Conservation (phyloP, 2,113 vertebrate species). For the Micronisus gabar region DNA sequence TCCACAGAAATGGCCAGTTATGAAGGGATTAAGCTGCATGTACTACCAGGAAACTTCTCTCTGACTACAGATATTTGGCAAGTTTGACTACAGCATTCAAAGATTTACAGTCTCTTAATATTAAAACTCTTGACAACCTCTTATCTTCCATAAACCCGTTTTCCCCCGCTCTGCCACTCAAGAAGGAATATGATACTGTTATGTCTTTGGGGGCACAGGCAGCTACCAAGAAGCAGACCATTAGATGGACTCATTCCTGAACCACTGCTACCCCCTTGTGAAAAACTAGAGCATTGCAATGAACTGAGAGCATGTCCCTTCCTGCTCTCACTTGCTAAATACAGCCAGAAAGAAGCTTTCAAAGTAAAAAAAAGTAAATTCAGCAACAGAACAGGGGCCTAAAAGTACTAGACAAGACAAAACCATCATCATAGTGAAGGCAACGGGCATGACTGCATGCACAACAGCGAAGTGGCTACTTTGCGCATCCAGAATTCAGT, state of each 20-base stretch:
- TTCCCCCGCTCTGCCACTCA: not conserved
- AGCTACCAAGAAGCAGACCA: not conserved
- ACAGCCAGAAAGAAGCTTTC: not conserved
- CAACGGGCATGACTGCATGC: rapidly evolving
- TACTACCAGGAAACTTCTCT: not conserved
- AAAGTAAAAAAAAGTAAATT: not conserved
- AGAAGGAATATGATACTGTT: not conserved
- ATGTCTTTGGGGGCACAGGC: not conserved
- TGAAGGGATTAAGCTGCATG: not conserved
- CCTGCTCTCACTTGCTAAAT: not conserved
- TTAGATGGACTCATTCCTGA: not conserved
- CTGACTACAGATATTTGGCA: not conserved
- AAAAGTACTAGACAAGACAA: not conserved
- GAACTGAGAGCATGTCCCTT: not conserved
- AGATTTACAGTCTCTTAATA: not conserved
- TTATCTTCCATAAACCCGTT: not conserved
- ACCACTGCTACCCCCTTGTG: not conserved
- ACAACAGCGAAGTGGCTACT: not conserved
- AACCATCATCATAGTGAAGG: not conserved
- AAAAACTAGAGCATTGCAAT: not conserved
- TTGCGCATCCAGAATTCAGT: not conserved
- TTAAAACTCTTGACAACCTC: not conserved
- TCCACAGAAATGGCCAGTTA: not conserved
- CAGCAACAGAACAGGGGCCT: not conserved
- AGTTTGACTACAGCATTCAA: not conserved